Percentiles rank a stretch among this genome's conserved stretches.
Evolutionary conservation across 2,113 vertebrate genomes (phyloP).

Genomic region (Hemibagrus wyckioides): DNA sequence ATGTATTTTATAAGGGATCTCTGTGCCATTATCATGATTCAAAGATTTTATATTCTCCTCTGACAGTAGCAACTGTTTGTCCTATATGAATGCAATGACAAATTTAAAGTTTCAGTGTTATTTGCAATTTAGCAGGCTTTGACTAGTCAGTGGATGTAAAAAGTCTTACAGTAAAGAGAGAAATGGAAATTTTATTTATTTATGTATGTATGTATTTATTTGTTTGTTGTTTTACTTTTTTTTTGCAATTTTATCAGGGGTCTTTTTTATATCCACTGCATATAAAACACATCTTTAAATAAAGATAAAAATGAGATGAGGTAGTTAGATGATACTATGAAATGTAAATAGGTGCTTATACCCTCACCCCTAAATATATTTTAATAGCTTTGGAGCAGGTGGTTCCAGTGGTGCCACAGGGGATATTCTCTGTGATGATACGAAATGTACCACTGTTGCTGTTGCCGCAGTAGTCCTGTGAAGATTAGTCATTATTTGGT

Average conservation of each 20-base stretch:
- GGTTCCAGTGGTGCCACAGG: slow-evolving; percentile 81
- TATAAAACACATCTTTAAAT: not conserved
- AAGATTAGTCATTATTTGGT: slow-evolving; percentile 7
- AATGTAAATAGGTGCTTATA: slow-evolving; percentile 29
- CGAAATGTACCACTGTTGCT: slow-evolving; percentile 74
- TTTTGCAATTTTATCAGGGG: not conserved
- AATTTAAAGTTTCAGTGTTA: slow-evolving; percentile 1
- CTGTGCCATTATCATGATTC: slow-evolving; percentile 61
- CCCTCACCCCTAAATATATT: slow-evolving; percentile 81
- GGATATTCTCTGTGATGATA: slow-evolving; percentile 83
- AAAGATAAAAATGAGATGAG: no score
- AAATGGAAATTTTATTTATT: no score
- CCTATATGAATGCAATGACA: slow-evolving; percentile 68
- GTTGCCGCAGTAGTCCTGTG: slow-evolving; percentile 83
- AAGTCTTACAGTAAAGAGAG: not conserved
- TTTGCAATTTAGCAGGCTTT: slow-evolving; percentile 28
- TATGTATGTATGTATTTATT: no score
- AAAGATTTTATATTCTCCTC: slow-evolving; percentile 75
- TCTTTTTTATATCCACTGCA: not conserved
- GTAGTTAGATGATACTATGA: not conserved
- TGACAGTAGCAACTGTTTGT: slow-evolving; percentile 79
- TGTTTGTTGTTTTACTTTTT: no score
- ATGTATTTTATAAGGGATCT: slow-evolving; percentile 78
- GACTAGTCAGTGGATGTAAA: not conserved
- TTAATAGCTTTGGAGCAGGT: slow-evolving; percentile 88